phyloP scores from a whole-genome alignment of 2,113 vertebrate genomes.

The Peromyscus maniculatus region DNA sequence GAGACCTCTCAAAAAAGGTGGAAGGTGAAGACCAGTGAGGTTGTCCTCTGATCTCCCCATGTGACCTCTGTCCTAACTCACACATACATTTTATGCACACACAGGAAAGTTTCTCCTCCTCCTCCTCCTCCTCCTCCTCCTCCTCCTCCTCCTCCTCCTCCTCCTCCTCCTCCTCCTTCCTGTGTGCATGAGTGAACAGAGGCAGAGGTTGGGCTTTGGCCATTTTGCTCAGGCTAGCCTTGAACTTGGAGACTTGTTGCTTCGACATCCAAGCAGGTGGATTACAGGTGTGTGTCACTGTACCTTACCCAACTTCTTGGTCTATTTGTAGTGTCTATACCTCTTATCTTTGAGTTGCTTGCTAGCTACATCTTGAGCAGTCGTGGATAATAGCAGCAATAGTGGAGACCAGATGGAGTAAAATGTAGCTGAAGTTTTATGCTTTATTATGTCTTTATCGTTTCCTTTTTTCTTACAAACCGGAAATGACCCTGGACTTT shows the following conservation, averaged over 20 bases:
- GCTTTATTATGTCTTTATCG: not conserved
- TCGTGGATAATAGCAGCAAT: not conserved
- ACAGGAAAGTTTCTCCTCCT: not conserved
- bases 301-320: not conserved
- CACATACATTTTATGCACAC: not conserved
- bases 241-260: not conserved
- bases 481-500: constrained; percentile 10
- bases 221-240: not conserved
- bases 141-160: too few relatives aligned
- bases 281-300: not conserved
- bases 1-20: not conserved
- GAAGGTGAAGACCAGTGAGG: not conserved
- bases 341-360: not conserved
- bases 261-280: too few relatives aligned
- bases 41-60: not conserved
- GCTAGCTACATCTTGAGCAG: constrained; percentile 14
- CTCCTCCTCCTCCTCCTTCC: not conserved
- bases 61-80: not conserved
- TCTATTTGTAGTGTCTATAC: not conserved
- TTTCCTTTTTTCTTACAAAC: constrained; percentile 7
- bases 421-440: not conserved
- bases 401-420: not conserved
- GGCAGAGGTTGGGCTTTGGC: not conserved
- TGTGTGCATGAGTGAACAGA: not conserved
- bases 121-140: too few relatives aligned